Evolutionary conservation across 2,113 vertebrate genomes (phyloP), one percentile per base, ranked within the genome.

Genomic region (Thymallus thymallus): DNA sequence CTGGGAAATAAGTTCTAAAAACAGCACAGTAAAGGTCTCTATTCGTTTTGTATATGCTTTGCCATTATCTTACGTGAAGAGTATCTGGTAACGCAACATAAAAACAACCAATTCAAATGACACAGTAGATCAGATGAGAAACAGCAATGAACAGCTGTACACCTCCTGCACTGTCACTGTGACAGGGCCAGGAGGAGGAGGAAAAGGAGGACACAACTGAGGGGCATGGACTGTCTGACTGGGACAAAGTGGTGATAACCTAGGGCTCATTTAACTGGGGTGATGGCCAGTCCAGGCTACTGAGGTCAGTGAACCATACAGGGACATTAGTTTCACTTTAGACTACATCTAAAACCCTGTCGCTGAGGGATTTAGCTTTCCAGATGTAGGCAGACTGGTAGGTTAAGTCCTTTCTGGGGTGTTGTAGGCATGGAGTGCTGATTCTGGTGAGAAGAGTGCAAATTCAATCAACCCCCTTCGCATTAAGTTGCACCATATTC

Each of bases 31-130:
- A 75, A 75, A 69, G 87, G 86, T 41, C 35, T 41, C 35, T 12
- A 9, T 79, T 82, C 74, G 65, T 58, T 90, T 91, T 92, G 90
- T 89, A 91, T 91, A 88, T 78, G 76, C 64, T 68, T 81, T 32
- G 83, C 20, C 60, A 32, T 23, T 22, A 6, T 14, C 9, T n/a
- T 69, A 3, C 14, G 18, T 22, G 12, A 67, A 48, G 56, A 76
- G 77, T 35, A 63, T 76, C 55, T 10, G 9, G 48, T 66, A 76
- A 62, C 64, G 35, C 55, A 41, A 26, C n/a, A 60, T 41, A 41
- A 41, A 41, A 41, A 41, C 35, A 41, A 12, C 35, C 35, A 41
- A 41, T 41, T 10, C 9, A 41, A 41, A 41, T 41, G 35, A 41
- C 35, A 41, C 35, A 41, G 35, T 41, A 41, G 35, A 10, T 41